Evolutionary conservation across 2,888 invertebrate genomes (phyloP), one percentile per base, ranked within the genome.

Genomic region (Eulithis prunata): DNA sequence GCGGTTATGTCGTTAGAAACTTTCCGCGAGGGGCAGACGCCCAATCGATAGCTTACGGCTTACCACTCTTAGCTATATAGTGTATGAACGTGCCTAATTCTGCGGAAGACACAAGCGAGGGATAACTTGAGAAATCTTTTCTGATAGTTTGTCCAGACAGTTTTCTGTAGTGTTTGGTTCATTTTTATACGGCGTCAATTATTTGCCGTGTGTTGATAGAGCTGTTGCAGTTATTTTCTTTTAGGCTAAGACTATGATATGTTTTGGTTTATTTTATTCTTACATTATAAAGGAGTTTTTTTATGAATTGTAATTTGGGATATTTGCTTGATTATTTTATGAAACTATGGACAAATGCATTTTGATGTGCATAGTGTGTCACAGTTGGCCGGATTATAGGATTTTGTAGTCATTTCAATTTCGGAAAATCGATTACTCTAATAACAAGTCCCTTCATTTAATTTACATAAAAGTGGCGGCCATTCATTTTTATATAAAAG

Each of bases 1-100:
- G 93, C 90, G 91, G 93, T 93, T 93, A 93, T 93, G 92, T 92
- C 93, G 93, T 93, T 93, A 92, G 91, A 91, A 93, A 93, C 86
- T 93, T 93, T 89, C 86, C 78, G 77, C 73, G 79, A 82, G 84
- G 85, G 85, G 84, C 78, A 78, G 80, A 79, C 81, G 73, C 81
- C 82, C 80, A 85, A 91, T 92, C 92, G 90, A 91, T 92, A 57
- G 61, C 90, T 90, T 82, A 85, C 79, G 78, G 88, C 81, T 88
- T 82, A 85, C 80, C 85, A 81, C 82, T 73, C 71, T 73, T 68
- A 68, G 57, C 72, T 68, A 79, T 80, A 75, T 73, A 77, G 74
- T 77, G 70, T 69, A 71, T 67, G 67, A 68, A 71, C 72, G 74
- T 72, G 71, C 61, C 65, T 74, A 74, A 74, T 66, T 71, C 68